Percentiles rank a stretch among this genome's conserved stretches.
Conservation (phyloP, 2,888 invertebrate species). For the Acheta domesticus region DNA sequence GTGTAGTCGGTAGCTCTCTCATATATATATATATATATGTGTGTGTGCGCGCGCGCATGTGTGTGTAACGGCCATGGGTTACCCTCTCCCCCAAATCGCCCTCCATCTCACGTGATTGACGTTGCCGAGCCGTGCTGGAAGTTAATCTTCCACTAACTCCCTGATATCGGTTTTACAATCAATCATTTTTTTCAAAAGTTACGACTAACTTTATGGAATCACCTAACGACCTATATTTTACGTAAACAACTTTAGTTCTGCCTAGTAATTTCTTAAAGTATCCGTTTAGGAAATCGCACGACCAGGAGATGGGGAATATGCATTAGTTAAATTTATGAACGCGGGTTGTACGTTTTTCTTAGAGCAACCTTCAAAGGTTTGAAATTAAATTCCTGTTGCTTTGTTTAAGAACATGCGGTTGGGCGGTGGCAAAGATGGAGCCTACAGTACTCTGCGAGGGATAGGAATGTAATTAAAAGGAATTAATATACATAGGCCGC, state of each 20-base stretch:
- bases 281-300: background rate
- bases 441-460: background rate
- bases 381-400: background rate
- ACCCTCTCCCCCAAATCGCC: background rate
- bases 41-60: background rate
- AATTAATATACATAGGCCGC: background rate
- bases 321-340: background rate
- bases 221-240: constrained; percentile 9
- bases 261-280: constrained; percentile 5
- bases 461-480: background rate
- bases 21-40: background rate
- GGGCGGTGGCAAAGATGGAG: background rate
- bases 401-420: background rate
- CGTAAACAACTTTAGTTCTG: constrained; percentile 1
- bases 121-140: background rate
- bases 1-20: background rate
- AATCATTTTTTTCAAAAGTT: constrained; percentile 18
- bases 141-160: constrained; percentile 18
- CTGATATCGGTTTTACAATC: constrained; percentile 1
- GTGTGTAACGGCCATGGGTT: background rate
- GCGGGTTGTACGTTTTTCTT: background rate
- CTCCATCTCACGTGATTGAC: background rate
- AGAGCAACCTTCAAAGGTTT: background rate
- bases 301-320: background rate
- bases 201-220: constrained; percentile 2